These are phyloP conservation scores for Epistrophe eligans DNA, from an alignment of 2,888 invertebrate genomes.

Conservation along the genomic window DNA sequence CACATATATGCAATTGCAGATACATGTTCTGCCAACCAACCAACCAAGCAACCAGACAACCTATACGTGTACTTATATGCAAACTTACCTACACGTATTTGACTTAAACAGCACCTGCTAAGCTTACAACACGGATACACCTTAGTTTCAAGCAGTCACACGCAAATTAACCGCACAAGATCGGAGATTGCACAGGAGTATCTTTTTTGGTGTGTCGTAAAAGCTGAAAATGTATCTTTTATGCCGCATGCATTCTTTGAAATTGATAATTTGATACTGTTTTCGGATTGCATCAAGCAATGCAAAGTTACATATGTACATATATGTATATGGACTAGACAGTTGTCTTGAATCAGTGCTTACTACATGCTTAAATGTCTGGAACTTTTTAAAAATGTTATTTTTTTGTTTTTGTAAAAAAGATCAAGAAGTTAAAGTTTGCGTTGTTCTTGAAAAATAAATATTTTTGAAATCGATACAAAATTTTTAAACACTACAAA, in stretches of 20 bases:
- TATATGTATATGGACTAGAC: background rate
- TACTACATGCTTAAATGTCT: background rate
- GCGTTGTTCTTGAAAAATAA: too few species aligned
- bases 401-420: background rate
- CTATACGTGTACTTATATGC: background rate
- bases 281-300: constrained; percentile 53
- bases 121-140: constrained; percentile 68
- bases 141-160: constrained; percentile 49
- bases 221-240: constrained; percentile 62
- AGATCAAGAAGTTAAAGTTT: too few species aligned
- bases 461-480: too few species aligned
- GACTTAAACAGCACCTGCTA: constrained; percentile 57
- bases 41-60: constrained; percentile 12
- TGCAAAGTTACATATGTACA: background rate
- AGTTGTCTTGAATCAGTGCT: constrained; percentile 8
- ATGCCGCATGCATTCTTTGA: constrained; percentile 41
- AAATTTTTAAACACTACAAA: too few species aligned
- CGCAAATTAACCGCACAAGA: constrained; percentile 67
- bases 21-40: constrained; percentile 21
- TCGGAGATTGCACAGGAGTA: constrained; percentile 54
- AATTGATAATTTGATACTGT: constrained; percentile 69
- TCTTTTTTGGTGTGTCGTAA: constrained; percentile 50
- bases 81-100: constrained; percentile 8
- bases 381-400: background rate
- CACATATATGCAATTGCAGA: constrained; percentile 21